These are phyloP conservation scores for Pissodes strobi DNA, from an alignment of 1,140 invertebrate species.

Conservation along the genomic window DNA sequence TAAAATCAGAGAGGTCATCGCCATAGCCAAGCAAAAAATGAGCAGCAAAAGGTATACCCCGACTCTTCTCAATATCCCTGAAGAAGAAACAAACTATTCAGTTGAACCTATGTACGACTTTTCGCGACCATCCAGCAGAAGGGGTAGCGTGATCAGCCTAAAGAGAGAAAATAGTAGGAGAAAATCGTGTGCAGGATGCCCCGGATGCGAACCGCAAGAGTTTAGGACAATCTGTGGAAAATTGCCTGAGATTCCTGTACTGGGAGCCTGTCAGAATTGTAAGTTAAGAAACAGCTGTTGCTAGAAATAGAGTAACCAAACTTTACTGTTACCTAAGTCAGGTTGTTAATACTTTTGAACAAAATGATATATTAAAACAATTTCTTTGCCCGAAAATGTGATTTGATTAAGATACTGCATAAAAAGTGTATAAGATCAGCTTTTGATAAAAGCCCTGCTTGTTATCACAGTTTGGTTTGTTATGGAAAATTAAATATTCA, in stretches of 20 bases:
- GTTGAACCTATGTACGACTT: conserved; percentile 57
- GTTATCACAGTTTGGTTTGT: no score
- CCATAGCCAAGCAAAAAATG: conserved; percentile 86
- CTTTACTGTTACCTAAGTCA: no score
- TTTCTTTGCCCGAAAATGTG: no score
- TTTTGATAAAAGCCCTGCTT: neutral
- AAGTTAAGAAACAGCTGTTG: no score
- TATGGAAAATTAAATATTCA: no score
- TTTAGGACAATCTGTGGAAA: conserved; percentile 50
- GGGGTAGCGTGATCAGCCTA: conserved; percentile 61
- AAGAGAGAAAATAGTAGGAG: conserved; percentile 63
- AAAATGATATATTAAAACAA: no score
- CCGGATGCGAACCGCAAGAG: conserved; percentile 63
- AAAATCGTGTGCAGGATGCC: conserved; percentile 66
- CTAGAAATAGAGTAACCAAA: no score
- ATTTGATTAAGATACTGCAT: no score
- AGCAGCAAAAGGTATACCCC: conserved; percentile 78
- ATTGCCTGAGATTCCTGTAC: conserved; percentile 56
- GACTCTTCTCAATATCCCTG: conserved; percentile 77
- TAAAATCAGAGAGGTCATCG: conserved; percentile 86
- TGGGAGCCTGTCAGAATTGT: conserved; percentile 60
- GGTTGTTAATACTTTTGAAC: no score
- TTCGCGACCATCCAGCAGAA: conserved; percentile 55
- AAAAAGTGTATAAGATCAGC: no score
- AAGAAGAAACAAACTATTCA: conserved; percentile 70